These are phyloP conservation scores for Morelia viridis DNA, from an alignment of 2,797 vertebrate species.

Conservation along the genomic window DNA sequence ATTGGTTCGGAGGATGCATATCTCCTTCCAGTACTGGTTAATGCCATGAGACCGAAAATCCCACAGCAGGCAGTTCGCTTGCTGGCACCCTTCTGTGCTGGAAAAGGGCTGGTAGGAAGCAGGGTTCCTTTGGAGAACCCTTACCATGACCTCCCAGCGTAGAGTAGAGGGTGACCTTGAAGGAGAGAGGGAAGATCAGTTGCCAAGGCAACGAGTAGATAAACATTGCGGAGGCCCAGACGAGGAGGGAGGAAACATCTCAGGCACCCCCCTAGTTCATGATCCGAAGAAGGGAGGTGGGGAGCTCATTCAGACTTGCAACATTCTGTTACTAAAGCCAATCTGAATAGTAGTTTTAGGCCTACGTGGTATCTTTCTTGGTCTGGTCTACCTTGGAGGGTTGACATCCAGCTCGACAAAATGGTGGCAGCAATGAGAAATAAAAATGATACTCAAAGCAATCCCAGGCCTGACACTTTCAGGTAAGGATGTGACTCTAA, in stretches of 20 bases:
- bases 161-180: neutral
- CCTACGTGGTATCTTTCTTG: neutral
- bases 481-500: neutral
- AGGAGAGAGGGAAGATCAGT: neutral
- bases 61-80: neutral
- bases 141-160: neutral
- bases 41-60: neutral
- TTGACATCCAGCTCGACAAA: neutral
- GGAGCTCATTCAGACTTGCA: neutral
- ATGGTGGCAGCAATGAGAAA: neutral
- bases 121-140: neutral
- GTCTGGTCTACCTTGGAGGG: neutral
- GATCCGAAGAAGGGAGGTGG: neutral
- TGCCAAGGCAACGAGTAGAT: neutral
- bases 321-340: neutral
- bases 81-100: neutral
- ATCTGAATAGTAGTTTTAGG: neutral
- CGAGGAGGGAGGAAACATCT: neutral
- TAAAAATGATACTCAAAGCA: neutral
- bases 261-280: neutral
- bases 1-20: neutral
- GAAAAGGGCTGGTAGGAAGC: neutral
- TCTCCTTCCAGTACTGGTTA: neutral
- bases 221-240: neutral
- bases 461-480: neutral